Base-by-base conservation (phyloP, 2,113 vertebrate genomes). In the Lipophrys pholis region DNA sequence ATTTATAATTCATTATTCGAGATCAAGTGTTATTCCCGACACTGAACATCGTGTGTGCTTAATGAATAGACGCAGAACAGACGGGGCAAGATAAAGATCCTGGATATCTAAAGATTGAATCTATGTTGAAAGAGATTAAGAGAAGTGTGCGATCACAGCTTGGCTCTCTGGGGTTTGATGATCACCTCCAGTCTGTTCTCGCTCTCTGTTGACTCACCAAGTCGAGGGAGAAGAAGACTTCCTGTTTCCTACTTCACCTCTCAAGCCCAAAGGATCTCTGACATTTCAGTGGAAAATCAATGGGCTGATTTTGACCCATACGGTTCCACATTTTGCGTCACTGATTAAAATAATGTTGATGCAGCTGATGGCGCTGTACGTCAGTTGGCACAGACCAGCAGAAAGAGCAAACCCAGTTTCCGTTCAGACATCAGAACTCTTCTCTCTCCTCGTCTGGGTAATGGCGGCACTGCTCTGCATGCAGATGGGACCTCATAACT, bases 401-500 rank as follows among this genome's bases (percentile, higher is more conserved):
- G 16, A 69, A 54, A 43, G 15, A 58, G 14, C 21, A 30, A 30
- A 30, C 21, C 21, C 21, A 30, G 21, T 30, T 30, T 30, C 21
- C 2, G 21, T 30, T 30, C 21, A 30, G 21, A 30, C 4, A 4
- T 30, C 21, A 30, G 21, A 30, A 30, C 21, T 30, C 21, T 4
- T 30, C 21, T 30, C 21, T 4, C 21, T 30, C 2, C 21, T 30
- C 21, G n/a, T 63, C 68, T 53, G 36, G 53, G 51, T 75, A 51
- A 85, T 76, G 62, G 62, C 43, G 42, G 12, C 66, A 54, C 67
- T 63, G 2, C 69, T 65, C 66, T 54, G 2, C 73, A 65, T 80
- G 69, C 80, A 87, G 80, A 78, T 85, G 82, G 73, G 46, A 45
- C 59, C 49, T 76, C 56, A 6, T 76, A 41, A 79, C 69, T 78